Percentiles rank a stretch among this genome's conserved stretches.
Conservation (phyloP, 2,888 invertebrate species). For the Physocephala rufipes region DNA sequence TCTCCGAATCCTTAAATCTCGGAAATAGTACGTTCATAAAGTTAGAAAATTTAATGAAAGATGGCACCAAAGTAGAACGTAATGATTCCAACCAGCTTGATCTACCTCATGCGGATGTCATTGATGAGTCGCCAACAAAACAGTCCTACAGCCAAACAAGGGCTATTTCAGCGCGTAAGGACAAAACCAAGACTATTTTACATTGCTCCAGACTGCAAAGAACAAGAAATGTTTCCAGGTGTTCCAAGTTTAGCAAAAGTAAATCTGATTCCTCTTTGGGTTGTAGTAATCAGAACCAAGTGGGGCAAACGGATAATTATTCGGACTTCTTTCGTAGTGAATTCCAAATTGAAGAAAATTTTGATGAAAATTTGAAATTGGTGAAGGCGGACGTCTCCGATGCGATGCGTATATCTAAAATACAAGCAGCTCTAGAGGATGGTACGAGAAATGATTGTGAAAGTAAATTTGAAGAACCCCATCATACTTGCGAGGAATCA, state of each 20-base stretch:
- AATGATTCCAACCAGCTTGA: conserved; percentile 9
- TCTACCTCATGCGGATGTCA: conserved; percentile 38
- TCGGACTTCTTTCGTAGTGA: conserved; percentile 60
- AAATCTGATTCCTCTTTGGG: conserved; percentile 51
- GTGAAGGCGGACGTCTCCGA: conserved; percentile 32
- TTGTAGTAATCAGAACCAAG: background rate
- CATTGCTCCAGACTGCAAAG: background rate
- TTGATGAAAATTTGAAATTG: background rate
- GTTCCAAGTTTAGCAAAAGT: conserved; percentile 46
- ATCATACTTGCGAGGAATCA: background rate
- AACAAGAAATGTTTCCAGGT: conserved; percentile 32
- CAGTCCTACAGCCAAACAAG: conserved; percentile 41
- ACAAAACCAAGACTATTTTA: background rate
- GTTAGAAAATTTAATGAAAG: conserved; percentile 54
- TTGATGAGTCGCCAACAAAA: conserved; percentile 58
- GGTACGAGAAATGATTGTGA: background rate
- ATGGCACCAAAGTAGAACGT: conserved; percentile 36
- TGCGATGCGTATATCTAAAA: conserved; percentile 50
- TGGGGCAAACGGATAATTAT: conserved; percentile 44
- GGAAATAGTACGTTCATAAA: conserved; percentile 61
- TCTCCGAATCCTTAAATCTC: conserved; percentile 62
- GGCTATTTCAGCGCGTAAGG: conserved; percentile 36
- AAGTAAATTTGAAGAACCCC: background rate
- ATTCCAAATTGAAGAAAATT: conserved; percentile 48
- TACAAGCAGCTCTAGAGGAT: conserved; percentile 47